Evolutionary conservation across 2,797 vertebrate species (phyloP).

Genomic region (Adrianichthys oophorus): DNA sequence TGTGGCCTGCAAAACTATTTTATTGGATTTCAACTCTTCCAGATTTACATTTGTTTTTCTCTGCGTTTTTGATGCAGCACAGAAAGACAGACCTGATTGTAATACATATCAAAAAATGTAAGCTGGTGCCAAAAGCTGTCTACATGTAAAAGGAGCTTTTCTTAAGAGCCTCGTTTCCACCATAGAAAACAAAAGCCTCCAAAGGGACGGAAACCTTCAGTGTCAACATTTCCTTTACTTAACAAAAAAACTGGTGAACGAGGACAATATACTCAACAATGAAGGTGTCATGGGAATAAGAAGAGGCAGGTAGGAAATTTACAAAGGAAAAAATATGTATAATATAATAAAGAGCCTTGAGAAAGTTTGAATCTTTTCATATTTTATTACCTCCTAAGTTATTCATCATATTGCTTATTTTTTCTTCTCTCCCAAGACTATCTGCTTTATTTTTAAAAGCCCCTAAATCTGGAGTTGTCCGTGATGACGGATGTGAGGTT

Average conservation of each 20-base stretch:
- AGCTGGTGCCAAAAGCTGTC: constrained; percentile 57
- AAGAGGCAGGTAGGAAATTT: constrained; percentile 60
- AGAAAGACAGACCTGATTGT: constrained; percentile 37
- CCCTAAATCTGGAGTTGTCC: constrained; percentile 45
- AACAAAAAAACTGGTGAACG: not conserved
- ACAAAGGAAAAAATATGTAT: constrained; percentile 30
- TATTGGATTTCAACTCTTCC: too few relatives aligned
- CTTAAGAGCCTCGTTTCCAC: constrained; percentile 66
- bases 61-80: constrained; percentile 29
- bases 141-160: constrained; percentile 57
- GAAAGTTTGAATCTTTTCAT: constrained; percentile 38
- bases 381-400: constrained; percentile 32
- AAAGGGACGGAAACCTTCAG: constrained; percentile 49
- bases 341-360: constrained; percentile 35
- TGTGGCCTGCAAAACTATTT: constrained; percentile 38
- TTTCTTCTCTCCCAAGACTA: not conserved
- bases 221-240: constrained; percentile 62
- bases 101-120: constrained; percentile 37
- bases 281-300: constrained; percentile 59
- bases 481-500: constrained; percentile 32
- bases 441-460: constrained; percentile 7
- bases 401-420: constrained; percentile 34
- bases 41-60: constrained; percentile 34
- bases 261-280: constrained; percentile 33
- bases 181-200: constrained; percentile 55